A percentile compares a stretch with the other conserved stretches of the same genome.
Evolutionary conservation across 2,113 vertebrate species (phyloP).

Genomic region (Microcebus ravelobensis): DNA sequence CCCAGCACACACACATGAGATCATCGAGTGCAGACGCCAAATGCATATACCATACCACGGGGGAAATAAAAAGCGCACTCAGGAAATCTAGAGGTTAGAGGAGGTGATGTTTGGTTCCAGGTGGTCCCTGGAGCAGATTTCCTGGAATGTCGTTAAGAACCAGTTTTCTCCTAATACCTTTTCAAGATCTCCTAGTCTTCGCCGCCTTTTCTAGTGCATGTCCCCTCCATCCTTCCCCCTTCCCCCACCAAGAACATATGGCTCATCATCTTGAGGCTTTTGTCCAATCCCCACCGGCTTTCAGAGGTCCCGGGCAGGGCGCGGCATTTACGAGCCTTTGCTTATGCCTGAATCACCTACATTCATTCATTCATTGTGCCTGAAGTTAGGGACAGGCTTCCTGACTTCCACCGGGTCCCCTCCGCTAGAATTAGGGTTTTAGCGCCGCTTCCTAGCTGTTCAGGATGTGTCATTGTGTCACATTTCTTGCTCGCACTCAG

Average conservation of each 20-base stretch:
- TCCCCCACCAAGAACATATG: no score
- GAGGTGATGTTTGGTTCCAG: neutral
- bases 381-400: neutral
- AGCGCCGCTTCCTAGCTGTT: rapidly evolving
- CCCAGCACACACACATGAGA: rapidly evolving
- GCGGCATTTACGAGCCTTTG: neutral
- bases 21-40: neutral
- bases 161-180: conserved; percentile 49
- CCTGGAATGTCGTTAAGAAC: conserved; percentile 27
- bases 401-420: neutral
- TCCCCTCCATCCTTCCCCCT: neutral
- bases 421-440: rapidly evolving
- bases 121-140: conserved; percentile 36
- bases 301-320: neutral
- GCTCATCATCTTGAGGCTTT: neutral
- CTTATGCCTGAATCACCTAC: neutral
- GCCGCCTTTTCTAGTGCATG: neutral
- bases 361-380: neutral
- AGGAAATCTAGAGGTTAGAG: conserved; percentile 41
- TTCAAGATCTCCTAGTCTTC: conserved; percentile 17
- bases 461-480: neutral
- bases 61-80: neutral
- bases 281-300: rapidly evolving
- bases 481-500: neutral
- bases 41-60: neutral